phyloP scores from a whole-genome alignment of 2,113 vertebrate genomes.

The Otis tarda region DNA sequence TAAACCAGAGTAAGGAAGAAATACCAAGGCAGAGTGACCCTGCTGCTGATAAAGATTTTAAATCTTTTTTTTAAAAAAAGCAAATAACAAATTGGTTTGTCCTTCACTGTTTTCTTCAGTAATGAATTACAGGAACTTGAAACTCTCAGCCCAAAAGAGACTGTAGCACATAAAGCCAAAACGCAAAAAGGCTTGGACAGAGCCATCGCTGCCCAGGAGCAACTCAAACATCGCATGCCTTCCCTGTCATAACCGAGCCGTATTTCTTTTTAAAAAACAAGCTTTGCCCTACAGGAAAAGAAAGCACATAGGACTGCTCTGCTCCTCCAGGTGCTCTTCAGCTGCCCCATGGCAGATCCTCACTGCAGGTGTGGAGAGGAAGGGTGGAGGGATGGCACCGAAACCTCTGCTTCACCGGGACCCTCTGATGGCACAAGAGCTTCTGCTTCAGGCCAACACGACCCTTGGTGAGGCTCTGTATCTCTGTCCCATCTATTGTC shows the following conservation, averaged over 20 bases:
- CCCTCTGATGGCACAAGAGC: neutral
- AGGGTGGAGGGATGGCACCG: neutral
- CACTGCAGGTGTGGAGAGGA: rapidly evolving
- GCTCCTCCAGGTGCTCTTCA: neutral
- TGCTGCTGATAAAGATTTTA: neutral
- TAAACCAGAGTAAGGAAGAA: neutral
- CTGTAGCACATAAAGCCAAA: neutral
- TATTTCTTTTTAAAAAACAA: neutral
- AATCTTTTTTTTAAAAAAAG: neutral
- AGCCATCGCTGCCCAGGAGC: neutral
- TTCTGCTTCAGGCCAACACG: neutral
- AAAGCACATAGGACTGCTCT: neutral
- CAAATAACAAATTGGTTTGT: neutral
- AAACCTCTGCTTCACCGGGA: neutral
- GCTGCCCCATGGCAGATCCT: neutral
- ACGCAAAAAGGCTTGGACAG: neutral
- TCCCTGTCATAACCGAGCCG: neutral
- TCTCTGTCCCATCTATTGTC: neutral
- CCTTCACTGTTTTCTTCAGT: neutral
- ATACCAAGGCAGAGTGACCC: neutral
- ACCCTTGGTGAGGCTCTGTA: neutral
- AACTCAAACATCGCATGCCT: rapidly evolving
- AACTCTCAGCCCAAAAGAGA: neutral
- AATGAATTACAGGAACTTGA: neutral
- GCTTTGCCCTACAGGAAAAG: neutral